Evolutionary conservation across 2,797 vertebrate genomes (phyloP).

Genomic region (Helicolenus hilgendorfi): DNA sequence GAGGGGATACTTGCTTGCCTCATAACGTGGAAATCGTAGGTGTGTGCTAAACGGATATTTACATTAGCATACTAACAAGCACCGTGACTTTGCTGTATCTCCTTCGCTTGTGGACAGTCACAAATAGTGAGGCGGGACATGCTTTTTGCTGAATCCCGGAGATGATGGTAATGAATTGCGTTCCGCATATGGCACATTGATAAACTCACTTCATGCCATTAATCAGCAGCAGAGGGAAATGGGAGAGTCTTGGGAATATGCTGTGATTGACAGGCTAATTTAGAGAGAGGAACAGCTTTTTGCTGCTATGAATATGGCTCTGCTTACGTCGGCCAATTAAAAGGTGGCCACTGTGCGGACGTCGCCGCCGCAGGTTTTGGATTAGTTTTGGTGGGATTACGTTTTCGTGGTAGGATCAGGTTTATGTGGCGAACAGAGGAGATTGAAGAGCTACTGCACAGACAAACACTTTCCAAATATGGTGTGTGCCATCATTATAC

Average conservation of each 20-base stretch:
- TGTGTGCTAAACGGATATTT: conserved; percentile 86
- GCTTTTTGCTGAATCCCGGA: conserved; percentile 75
- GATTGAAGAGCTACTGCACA: neutral
- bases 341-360: conserved; percentile 59
- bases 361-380: neutral
- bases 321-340: conserved; percentile 82
- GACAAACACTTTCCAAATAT: neutral
- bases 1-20: conserved; percentile 65
- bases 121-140: conserved; percentile 64
- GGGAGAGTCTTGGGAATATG: conserved; percentile 84
- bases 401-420: conserved; percentile 15
- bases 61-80: conserved; percentile 92
- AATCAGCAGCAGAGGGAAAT: conserved; percentile 88
- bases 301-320: conserved; percentile 72
- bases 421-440: conserved; percentile 5
- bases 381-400: conserved; percentile 22
- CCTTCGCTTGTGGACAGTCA: conserved; percentile 28
- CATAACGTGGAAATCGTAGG: conserved; percentile 76
- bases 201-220: conserved; percentile 90
- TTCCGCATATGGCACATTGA: conserved; percentile 87
- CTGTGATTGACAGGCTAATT: conserved; percentile 90
- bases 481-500: too few relatives aligned
- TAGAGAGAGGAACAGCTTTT: conserved; percentile 83
- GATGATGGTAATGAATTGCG: conserved; percentile 91
- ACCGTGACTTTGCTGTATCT: conserved; percentile 42